Base-by-base conservation (phyloP, 2,888 invertebrate species). In the Hemithea aestivaria region DNA sequence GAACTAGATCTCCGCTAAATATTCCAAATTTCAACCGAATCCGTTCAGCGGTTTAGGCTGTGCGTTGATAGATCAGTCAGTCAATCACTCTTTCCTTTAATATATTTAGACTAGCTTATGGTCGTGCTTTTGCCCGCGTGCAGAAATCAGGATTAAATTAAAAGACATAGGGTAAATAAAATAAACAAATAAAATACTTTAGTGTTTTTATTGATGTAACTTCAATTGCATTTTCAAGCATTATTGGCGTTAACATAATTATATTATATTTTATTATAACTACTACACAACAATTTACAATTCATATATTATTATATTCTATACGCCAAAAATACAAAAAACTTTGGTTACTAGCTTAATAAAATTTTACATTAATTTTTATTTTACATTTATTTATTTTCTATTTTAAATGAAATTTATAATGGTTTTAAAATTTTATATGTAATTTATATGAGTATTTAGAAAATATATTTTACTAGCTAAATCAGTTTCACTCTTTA, bases 291-390 rank as follows among this genome's bases (percentile, higher is more conserved):
- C 74, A 76, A 73, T 65, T 57, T 55, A 64, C 58, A 66, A 45
- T 53, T 50, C 57, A 57, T 52, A 36, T 33, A 40, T 39, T 35
- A 42, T 48, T 65, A 68, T 73, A 74, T 48, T 65, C 69, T 73
- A 74, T 77, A 73, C 73, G 76, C 80, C 80, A 75, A 71, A 58
- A 77, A 79, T 80, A 82, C 62, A 80, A 80, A n/a, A 66, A 79
- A 78, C 85, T 87, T 87, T 87, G 85, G 85, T 87, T 74, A 71
- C 76, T 84, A 87, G 85, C 85, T 82, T 79, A 77, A 40, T 62
- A 57, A 53, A 58, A 59, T 62, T 64, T 66, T 66, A 67, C 51
- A 66, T 59, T 64, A 60, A 40, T 34, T 36, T 29, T 24, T 58
- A 4, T 4, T 16, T 16, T 16, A 16, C 5, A 16, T 4, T 16